A percentile compares a stretch with the other conserved stretches of the same genome.
Conservation (phyloP, 2,113 vertebrate genomes). For the Hyperopisus bebe region DNA sequence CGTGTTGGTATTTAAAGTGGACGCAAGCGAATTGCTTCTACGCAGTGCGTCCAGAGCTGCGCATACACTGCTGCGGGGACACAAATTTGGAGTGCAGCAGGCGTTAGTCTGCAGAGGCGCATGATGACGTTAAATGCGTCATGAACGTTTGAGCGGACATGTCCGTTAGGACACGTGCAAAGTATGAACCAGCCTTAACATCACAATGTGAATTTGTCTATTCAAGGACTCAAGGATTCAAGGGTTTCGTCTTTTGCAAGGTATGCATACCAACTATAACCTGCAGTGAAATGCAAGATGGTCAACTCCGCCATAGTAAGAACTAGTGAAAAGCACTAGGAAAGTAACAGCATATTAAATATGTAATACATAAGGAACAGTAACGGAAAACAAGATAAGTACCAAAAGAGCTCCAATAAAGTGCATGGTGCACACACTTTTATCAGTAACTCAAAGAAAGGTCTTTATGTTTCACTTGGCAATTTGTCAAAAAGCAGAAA, state of each 20-base stretch:
- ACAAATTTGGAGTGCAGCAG: too few species aligned
- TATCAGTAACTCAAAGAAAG: not conserved
- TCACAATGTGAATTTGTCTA: not conserved
- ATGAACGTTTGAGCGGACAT: too few species aligned
- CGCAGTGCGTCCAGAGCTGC: too few species aligned
- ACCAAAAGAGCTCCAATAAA: not conserved
- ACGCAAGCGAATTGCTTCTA: too few species aligned
- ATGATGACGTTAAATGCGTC: too few species aligned
- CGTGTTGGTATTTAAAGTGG: too few species aligned
- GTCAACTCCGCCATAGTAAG: not conserved
- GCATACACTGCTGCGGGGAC: too few species aligned
- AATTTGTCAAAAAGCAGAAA: slow-evolving; percentile 2
- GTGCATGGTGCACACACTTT: not conserved
- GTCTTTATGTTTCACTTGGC: slow-evolving; percentile 1
- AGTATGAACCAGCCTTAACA: not conserved
- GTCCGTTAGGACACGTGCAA: too few species aligned
- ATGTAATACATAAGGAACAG: not conserved
- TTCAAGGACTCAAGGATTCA: not conserved
- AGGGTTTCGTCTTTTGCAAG: not conserved
- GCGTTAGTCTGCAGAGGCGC: too few species aligned
- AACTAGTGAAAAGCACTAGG: not conserved
- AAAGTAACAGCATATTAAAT: not conserved
- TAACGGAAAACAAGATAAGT: not conserved
- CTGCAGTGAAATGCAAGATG: not conserved
- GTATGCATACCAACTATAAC: not conserved